Evolutionary conservation across 2,113 vertebrate genomes (phyloP), one percentile per base, ranked within the genome.

Genomic region (Ellobius talpinus): DNA sequence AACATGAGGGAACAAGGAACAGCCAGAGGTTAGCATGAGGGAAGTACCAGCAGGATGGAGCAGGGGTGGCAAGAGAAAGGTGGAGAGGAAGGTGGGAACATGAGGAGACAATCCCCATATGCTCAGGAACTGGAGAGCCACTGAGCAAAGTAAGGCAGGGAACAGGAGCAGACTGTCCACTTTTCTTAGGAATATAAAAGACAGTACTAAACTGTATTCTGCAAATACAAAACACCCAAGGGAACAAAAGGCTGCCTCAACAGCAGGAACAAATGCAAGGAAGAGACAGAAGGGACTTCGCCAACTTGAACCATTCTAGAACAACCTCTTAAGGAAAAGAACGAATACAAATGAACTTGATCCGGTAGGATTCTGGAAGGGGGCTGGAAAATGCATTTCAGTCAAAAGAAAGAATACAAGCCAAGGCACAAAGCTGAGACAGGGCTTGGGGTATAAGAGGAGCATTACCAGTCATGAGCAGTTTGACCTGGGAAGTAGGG

Each of bases 391-490:
- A 50, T 29, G 36, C 39, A 29, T 17, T 36, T 52, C 13, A 45
- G 78, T 58, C 11, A 52, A 33, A 31, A 47, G 72, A 70, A 47
- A 50, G 0, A 24, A 55, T 19, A 50, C 10, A 39, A 85, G 95
- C 36, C 78, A 72, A 61, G 63, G 7, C 78, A 72, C 58, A 33
- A 45, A 72, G 16, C 11, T 3, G 26, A 24, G 26, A 39, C 24
- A 2, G 55, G 33, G n/a, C 29, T 26, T 1, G 19, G 39, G 4
- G 39, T 0, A 0, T 0, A 1, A 4, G 16, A 33, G 74, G 61
- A 77, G 50, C 72, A 10, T 7, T 13, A 68, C 61, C 2, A 26
- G 24, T 11, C 95, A 45, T 1, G 11, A 68, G 65, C 58, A 33
- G 5, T 2, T 7, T 52, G 0, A 45, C 61, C 3, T 4, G 39